phyloP scores from a whole-genome alignment of 2,888 invertebrate genomes.

The Epirrhoe alternata region DNA sequence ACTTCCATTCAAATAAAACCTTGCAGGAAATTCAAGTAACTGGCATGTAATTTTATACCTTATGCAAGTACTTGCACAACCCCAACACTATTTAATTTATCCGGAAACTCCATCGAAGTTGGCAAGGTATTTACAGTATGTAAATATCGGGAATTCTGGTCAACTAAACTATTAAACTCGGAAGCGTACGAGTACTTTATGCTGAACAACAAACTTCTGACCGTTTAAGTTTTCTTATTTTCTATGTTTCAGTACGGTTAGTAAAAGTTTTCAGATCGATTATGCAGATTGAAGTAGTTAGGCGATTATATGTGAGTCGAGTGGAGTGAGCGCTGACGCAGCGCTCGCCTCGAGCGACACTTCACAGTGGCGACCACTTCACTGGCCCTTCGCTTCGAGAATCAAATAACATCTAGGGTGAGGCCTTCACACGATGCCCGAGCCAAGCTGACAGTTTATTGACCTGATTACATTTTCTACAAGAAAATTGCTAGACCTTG shows the following conservation, averaged over 20 bases:
- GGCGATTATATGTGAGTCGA: slow-evolving; percentile 55
- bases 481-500: slow-evolving; percentile 6
- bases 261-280: slow-evolving; percentile 37
- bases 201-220: slow-evolving; percentile 11
- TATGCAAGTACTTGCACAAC: background rate
- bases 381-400: slow-evolving; percentile 41
- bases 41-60: no score
- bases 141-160: slow-evolving; percentile 16
- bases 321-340: slow-evolving; percentile 49
- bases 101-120: slow-evolving; percentile 8
- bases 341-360: slow-evolving; percentile 45
- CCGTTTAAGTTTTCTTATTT: slow-evolving; percentile 28
- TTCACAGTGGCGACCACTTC: slow-evolving; percentile 36
- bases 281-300: slow-evolving; percentile 41
- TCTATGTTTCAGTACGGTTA: slow-evolving; percentile 14
- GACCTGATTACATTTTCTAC: slow-evolving; percentile 28
- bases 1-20: no score
- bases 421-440: slow-evolving; percentile 35
- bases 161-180: slow-evolving; percentile 14
- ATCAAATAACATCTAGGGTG: slow-evolving; percentile 45
- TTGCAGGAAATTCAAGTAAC: no score
- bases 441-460: slow-evolving; percentile 29
- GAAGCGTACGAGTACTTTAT: slow-evolving; percentile 4
- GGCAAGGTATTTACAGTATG: background rate
- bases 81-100: slow-evolving; percentile 8